These are phyloP conservation scores for Hippocampus abdominalis DNA, from an alignment of 2,113 vertebrate genomes.

Conservation along the genomic window DNA sequence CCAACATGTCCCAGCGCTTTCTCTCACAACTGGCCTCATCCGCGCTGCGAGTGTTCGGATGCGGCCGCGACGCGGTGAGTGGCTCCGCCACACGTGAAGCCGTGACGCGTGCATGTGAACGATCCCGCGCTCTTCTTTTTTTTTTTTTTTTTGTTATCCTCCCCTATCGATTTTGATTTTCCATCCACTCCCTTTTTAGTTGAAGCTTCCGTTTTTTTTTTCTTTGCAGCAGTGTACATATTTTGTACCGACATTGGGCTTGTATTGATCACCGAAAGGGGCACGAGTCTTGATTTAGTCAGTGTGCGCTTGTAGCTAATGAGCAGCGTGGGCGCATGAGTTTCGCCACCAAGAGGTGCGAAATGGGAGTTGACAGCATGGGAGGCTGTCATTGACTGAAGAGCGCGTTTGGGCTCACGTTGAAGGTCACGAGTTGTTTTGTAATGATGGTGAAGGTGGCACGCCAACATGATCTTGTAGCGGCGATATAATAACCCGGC, in stretches of 20 bases:
- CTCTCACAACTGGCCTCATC: slow-evolving; percentile 72
- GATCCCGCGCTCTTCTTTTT: slow-evolving; percentile 15
- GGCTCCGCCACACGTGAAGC: slow-evolving; percentile 19
- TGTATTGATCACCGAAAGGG: slow-evolving; percentile 11
- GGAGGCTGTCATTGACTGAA: slow-evolving; percentile 33
- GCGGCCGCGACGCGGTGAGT: slow-evolving; percentile 76
- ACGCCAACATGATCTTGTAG: slow-evolving; percentile 35
- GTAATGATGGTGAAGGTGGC: slow-evolving; percentile 24
- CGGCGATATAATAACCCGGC: slow-evolving; percentile 32
- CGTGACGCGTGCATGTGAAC: slow-evolving; percentile 3
- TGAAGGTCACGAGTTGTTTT: slow-evolving; percentile 25
- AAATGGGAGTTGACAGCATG: slow-evolving; percentile 36
- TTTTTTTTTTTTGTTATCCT: slow-evolving; percentile 5
- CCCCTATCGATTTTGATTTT: slow-evolving; percentile 37
- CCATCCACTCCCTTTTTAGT: slow-evolving; percentile 44
- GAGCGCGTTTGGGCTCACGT: slow-evolving; percentile 9
- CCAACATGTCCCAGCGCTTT: slow-evolving; percentile 67
- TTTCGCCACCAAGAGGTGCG: slow-evolving; percentile 27
- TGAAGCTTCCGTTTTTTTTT: slow-evolving; percentile 48
- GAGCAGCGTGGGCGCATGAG: slow-evolving; percentile 32
- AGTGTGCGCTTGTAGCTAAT: slow-evolving; percentile 18
- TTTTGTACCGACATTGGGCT: slow-evolving; percentile 27
- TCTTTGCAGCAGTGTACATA: slow-evolving; percentile 38
- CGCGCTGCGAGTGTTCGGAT: slow-evolving; percentile 69
- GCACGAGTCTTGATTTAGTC: slow-evolving; percentile 11